Evolutionary conservation across 2,797 vertebrate genomes (phyloP).

Genomic region (Salmo trutta): DNA sequence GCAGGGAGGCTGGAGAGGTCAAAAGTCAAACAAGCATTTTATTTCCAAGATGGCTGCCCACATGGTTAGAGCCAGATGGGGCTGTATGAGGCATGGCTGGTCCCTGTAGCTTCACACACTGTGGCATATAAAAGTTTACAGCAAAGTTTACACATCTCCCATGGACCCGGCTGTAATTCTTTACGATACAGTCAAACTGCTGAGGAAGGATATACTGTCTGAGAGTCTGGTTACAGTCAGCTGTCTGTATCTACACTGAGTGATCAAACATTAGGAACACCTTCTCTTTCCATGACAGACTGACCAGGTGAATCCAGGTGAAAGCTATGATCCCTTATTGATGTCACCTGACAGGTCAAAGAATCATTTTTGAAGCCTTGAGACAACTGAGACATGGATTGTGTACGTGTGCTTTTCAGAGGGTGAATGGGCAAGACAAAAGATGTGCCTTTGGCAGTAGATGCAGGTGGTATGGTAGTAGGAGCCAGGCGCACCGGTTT

Average conservation of each 20-base stretch:
- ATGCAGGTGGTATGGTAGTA: no score
- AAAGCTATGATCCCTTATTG: no score
- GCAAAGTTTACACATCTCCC: conserved; percentile 25
- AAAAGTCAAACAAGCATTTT: conserved; percentile 80
- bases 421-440: no score
- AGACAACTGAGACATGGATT: no score
- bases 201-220: neutral
- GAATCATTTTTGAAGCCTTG: no score
- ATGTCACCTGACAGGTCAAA: no score
- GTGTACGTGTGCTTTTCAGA: no score
- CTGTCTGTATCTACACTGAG: neutral
- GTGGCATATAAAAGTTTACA: conserved; percentile 35
- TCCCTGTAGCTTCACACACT: conserved; percentile 20
- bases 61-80: conserved; percentile 67
- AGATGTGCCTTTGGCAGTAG: no score
- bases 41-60: conserved; percentile 78
- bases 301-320: no score
- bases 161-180: conserved; percentile 7
- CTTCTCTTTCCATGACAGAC: no score
- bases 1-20: conserved; percentile 67
- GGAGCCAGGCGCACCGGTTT: no score
- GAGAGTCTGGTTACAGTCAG: neutral
- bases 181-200: conserved; percentile 8
- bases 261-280: no score
- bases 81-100: conserved; percentile 1